A percentile compares a stretch with the other conserved stretches of the same genome.
These are phyloP conservation scores for Microcebus ravelobensis DNA, from an alignment of 2,113 vertebrate genomes.

Conservation along the genomic window DNA sequence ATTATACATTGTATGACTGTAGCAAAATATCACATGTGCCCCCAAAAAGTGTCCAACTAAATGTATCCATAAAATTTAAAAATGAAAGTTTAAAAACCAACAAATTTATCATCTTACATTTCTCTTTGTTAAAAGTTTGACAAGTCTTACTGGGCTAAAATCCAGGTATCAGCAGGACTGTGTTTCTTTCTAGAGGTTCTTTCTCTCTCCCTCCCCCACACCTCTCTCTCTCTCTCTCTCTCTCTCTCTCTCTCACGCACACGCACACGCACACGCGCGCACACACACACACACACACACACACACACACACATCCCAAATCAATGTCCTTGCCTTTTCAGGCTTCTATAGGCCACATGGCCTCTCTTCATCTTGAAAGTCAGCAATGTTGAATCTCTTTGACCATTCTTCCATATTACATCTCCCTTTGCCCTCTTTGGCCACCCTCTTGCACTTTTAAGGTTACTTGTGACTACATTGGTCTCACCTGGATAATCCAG, in stretches of 20 bases:
- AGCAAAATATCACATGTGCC: background rate
- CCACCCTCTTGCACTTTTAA: background rate
- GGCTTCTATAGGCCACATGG: background rate
- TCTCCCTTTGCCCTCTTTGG: background rate
- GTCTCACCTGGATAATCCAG: background rate
- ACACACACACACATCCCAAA: background rate
- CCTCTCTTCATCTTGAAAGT: background rate
- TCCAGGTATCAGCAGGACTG: background rate
- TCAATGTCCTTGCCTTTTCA: background rate
- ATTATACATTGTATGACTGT: too few species aligned
- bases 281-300: too few species aligned
- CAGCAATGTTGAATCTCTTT: background rate
- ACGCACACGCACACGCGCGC: accelerated
- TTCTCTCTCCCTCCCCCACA: too few species aligned
- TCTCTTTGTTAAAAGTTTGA: background rate
- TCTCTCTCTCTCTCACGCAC: too few species aligned
- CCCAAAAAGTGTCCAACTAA: background rate
- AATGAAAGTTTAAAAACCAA: background rate
- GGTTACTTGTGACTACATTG: background rate
- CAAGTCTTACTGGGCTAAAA: background rate
- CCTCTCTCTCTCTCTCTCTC: background rate
- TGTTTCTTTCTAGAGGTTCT: background rate
- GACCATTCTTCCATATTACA: background rate
- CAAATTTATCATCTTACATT: background rate
- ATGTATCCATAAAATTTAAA: background rate